Conservation (phyloP, 2,888 invertebrate genomes). For the Cheilosia variabilis region DNA sequence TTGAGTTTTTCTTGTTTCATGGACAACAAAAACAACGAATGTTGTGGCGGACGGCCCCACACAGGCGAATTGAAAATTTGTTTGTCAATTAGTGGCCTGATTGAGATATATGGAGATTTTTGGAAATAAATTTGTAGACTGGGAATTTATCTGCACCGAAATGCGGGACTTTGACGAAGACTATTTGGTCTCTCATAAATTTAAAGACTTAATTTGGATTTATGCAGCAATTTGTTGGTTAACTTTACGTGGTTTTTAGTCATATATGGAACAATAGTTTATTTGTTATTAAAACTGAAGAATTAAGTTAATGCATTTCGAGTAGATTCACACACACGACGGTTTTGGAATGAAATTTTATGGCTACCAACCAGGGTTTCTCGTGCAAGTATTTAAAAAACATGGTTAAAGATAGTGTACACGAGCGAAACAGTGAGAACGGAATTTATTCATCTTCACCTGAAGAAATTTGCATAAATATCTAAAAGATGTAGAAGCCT, state of each 20-base stretch:
- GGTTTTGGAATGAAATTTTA: no score
- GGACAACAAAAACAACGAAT: conserved; percentile 14
- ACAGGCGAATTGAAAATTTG: conserved; percentile 27
- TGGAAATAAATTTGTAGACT: conserved; percentile 7
- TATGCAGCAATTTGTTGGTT: neutral
- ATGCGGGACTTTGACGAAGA: conserved; percentile 7
- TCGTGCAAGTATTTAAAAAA: no score
- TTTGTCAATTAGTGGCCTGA: conserved; percentile 45
- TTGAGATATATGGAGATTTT: conserved; percentile 52
- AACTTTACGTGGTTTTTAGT: neutral
- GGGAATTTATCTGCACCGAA: neutral
- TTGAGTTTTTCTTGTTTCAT: conserved; percentile 10
- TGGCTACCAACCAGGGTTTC: no score
- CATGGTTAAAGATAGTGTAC: no score
- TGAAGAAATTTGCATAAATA: no score
- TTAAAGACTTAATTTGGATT: neutral
- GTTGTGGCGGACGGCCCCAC: conserved; percentile 1
- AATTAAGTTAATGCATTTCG: no score
- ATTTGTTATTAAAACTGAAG: no score
- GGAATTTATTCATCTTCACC: no score
- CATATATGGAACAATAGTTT: no score
- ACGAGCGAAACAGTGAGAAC: no score
- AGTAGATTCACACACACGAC: no score
- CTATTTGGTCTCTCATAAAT: neutral
- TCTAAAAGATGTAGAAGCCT: no score